Evolutionary conservation across 2,888 invertebrate genomes (phyloP).

Genomic region (Lycocerus yunnanus): DNA sequence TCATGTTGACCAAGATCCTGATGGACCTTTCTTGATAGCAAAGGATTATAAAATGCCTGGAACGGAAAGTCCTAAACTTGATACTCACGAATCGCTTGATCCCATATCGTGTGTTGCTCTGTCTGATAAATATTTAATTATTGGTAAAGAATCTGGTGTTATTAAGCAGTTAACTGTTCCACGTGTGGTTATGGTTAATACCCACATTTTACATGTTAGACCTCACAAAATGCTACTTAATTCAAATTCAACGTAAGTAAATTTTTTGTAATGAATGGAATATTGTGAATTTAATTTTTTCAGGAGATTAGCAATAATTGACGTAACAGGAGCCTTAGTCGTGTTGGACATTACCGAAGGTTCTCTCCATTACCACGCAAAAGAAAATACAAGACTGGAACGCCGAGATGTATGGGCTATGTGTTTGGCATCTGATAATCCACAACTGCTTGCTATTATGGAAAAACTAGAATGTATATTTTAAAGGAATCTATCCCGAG

Average conservation of each 20-base stretch:
- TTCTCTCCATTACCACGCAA: slow-evolving; percentile 38
- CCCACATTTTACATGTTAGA: slow-evolving; percentile 70
- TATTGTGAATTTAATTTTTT: slow-evolving; percentile 35
- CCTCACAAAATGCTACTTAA: slow-evolving; percentile 86
- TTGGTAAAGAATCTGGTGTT: slow-evolving; percentile 87
- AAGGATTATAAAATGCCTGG: slow-evolving; percentile 64
- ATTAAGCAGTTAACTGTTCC: slow-evolving; percentile 88
- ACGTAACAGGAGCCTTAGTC: slow-evolving; percentile 77
- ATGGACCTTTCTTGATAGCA: slow-evolving; percentile 70
- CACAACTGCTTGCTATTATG: slow-evolving; percentile 88
- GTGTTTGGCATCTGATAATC: slow-evolving; percentile 94
- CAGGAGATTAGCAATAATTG: slow-evolving; percentile 84
- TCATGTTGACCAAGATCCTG: slow-evolving; percentile 81
- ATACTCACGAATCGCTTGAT: slow-evolving; percentile 71
- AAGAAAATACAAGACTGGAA: slow-evolving; percentile 67
- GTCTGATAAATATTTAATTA: slow-evolving; percentile 80
- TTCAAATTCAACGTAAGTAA: slow-evolving; percentile 80
- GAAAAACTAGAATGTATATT: slow-evolving; percentile 97
- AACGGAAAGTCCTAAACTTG: slow-evolving; percentile 54
- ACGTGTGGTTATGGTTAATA: slow-evolving; percentile 80
- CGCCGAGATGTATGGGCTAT: slow-evolving; percentile 96
- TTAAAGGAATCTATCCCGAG: slow-evolving; percentile 89
- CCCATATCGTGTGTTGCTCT: slow-evolving; percentile 83
- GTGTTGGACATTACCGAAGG: slow-evolving; percentile 71
- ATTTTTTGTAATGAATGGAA: neutral